These are phyloP conservation scores for Disparrhopalites patrizii DNA, from an alignment of 2,888 invertebrate species.

Conservation along the genomic window DNA sequence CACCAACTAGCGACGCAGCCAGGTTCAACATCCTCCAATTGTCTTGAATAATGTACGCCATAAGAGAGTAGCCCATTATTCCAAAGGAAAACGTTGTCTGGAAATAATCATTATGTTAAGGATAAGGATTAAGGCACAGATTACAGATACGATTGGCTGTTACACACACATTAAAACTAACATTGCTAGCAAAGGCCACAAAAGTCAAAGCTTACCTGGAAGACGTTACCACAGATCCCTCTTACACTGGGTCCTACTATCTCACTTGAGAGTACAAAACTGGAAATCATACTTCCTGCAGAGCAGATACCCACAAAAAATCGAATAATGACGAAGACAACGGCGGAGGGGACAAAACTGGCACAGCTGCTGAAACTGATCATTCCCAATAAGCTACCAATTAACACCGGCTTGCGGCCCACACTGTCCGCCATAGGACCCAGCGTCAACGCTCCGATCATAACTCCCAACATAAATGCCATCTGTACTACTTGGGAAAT, in stretches of 20 bases:
- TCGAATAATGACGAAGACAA: slow-evolving; percentile 35
- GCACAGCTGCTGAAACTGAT: slow-evolving; percentile 42
- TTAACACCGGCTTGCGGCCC: slow-evolving; percentile 45
- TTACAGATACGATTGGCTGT: too few relatives aligned
- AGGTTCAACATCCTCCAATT: slow-evolving; percentile 47
- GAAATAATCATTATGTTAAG: too few relatives aligned
- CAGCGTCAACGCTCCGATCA: slow-evolving; percentile 48
- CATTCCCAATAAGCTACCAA: slow-evolving; percentile 45
- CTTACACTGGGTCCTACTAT: slow-evolving; percentile 45
- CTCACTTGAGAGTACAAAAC: slow-evolving; percentile 45
- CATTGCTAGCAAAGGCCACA: too few relatives aligned
- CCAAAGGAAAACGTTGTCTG: slow-evolving; percentile 47
- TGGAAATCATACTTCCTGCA: slow-evolving; percentile 44
- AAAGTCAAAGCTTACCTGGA: slow-evolving; percentile 42
- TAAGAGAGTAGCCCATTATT: slow-evolving; percentile 43
- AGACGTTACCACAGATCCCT: slow-evolving; percentile 46
- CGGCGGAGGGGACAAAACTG: slow-evolving; percentile 41
- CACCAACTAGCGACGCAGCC: slow-evolving; percentile 35
- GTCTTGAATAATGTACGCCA: slow-evolving; percentile 39
- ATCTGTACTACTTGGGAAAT: slow-evolving; percentile 48
- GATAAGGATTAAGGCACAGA: too few relatives aligned
- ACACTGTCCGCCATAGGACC: slow-evolving; percentile 46
- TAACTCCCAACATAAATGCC: slow-evolving; percentile 49
- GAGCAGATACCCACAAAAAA: slow-evolving; percentile 19
- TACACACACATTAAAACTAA: too few relatives aligned